Evolutionary conservation across 2,888 invertebrate species (phyloP).

Genomic region (Acanthosoma haemorrhoidale): DNA sequence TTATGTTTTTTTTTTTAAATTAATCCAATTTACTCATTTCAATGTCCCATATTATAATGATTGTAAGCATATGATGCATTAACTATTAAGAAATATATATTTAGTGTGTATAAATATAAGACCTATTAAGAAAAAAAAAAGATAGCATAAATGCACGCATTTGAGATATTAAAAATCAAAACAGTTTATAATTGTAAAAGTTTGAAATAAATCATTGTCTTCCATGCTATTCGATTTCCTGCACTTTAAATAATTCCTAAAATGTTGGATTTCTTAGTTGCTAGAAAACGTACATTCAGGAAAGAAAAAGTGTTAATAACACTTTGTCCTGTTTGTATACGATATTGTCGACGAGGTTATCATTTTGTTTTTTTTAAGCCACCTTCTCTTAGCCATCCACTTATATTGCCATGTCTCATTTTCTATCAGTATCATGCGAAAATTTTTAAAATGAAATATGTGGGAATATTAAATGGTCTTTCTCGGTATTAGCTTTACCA

Average conservation of each 20-base stretch:
- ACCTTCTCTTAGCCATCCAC: too few relatives aligned
- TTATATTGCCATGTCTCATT: too few relatives aligned
- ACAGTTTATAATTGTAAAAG: conserved; percentile 5
- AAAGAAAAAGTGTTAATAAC: too few relatives aligned
- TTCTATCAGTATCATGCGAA: too few relatives aligned
- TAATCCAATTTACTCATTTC: neutral
- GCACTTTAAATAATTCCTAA: neutral
- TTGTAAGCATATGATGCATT: neutral
- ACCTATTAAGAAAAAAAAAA: neutral
- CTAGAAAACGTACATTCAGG: too few relatives aligned
- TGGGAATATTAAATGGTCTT: too few relatives aligned
- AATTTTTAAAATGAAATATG: too few relatives aligned
- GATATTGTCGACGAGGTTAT: too few relatives aligned
- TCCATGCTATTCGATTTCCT: neutral
- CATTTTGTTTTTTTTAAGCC: too few relatives aligned
- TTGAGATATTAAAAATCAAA: neutral
- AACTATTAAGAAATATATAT: neutral
- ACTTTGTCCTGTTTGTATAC: too few relatives aligned
- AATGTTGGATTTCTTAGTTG: too few relatives aligned
- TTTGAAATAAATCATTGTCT: conserved; percentile 10
- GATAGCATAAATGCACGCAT: neutral
- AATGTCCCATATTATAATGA: neutral
- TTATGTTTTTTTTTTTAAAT: neutral
- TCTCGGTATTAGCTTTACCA: too few relatives aligned
- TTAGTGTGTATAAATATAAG: neutral